phyloP scores from a whole-genome alignment of 2,888 invertebrate genomes.

The Platypus cylindrus region DNA sequence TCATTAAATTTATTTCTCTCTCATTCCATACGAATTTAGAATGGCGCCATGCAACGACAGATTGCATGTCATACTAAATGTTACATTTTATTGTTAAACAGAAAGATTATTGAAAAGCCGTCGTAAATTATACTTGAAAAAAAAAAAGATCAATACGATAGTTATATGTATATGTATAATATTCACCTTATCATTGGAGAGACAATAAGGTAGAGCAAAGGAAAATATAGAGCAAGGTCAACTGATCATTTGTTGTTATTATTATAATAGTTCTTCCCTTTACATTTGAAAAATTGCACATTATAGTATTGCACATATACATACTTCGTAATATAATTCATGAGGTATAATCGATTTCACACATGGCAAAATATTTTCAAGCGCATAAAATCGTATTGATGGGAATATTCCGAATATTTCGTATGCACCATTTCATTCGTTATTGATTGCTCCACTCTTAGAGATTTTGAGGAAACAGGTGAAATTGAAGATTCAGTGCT shows the following conservation, averaged over 20 bases:
- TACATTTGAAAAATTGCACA: conserved; percentile 11
- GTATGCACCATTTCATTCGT: conserved; percentile 15
- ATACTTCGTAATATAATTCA: conserved; percentile 13
- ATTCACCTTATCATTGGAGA: conserved; percentile 10
- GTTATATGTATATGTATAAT: conserved; percentile 13
- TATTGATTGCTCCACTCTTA: conserved; percentile 14
- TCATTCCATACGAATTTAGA: not conserved
- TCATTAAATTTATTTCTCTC: not conserved
- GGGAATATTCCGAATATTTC: conserved; percentile 10
- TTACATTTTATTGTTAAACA: conserved; percentile 8
- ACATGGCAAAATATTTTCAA: conserved; percentile 11
- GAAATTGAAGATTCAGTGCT: not conserved
- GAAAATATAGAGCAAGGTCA: too few species aligned
- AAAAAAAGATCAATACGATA: too few species aligned
- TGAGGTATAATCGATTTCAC: conserved; percentile 15
- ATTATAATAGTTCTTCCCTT: conserved; percentile 9
- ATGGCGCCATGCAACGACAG: conserved; percentile 11
- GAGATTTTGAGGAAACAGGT: not conserved
- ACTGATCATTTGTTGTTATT: conserved; percentile 11
- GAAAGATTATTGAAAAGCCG: conserved; percentile 11
- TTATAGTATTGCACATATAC: conserved; percentile 8
- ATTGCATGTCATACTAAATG: conserved; percentile 9
- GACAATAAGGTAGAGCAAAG: conserved; percentile 11
- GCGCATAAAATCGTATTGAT: conserved; percentile 2
- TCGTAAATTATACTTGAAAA: conserved; percentile 11